These are phyloP conservation scores for Strigamia maritima DNA, from an alignment of 2,888 invertebrate genomes.

Conservation along the genomic window DNA sequence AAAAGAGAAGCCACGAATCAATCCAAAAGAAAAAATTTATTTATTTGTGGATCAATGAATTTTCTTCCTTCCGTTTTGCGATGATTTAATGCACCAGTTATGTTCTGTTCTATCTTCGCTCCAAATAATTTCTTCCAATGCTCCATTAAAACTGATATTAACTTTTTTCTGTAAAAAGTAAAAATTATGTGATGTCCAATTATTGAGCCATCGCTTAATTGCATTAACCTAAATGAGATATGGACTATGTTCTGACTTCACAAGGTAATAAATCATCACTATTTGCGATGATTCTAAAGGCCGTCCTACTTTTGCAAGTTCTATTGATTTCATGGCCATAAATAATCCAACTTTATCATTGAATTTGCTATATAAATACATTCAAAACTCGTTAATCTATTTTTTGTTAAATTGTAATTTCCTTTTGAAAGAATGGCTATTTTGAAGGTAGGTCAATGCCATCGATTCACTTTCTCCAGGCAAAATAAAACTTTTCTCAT, in stretches of 20 bases:
- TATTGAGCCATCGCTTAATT: neutral
- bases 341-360: neutral
- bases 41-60: neutral
- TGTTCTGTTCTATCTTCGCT: neutral
- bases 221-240: neutral
- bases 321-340: neutral
- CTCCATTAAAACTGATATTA: neutral
- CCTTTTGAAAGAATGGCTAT: neutral
- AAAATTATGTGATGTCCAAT: neutral
- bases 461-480: constrained; percentile 15
- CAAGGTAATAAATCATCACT: neutral
- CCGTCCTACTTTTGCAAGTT: neutral
- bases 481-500: neutral
- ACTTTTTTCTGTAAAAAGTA: neutral
- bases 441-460: neutral
- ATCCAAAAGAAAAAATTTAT: neutral
- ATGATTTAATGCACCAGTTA: neutral
- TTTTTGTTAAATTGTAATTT: neutral
- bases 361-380: neutral
- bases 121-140: neutral
- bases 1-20: neutral
- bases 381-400: neutral
- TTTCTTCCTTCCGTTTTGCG: neutral
- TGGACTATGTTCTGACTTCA: neutral
- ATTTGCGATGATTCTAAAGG: neutral